Evolutionary conservation across 2,113 vertebrate genomes (phyloP), one percentile per base, ranked within the genome.

Genomic region (Garra rufa): DNA sequence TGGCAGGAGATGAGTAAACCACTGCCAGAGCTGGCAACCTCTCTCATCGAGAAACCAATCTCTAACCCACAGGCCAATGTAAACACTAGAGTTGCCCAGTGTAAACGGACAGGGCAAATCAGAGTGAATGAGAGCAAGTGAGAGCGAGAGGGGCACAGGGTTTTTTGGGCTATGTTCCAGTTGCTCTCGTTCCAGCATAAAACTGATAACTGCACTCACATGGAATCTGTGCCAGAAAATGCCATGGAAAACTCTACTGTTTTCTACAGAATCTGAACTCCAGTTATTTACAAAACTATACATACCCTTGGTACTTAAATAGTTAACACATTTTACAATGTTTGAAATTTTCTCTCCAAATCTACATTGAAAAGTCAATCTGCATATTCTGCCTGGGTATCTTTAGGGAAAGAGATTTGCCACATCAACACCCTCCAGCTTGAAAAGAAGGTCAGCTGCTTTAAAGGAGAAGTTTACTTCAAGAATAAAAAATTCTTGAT

Each of bases 71-170:
- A 83, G 83, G 91, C 91, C 91, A 93, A 90, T 82, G 85, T 87
- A 86, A 93, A 91, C 89, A 90, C 88, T 85, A 83, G 65, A 63
- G 26, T 30, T 61, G 71, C 85, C 89, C 86, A 73, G 86, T 88
- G 85, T 67, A 82, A 91, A 87, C 8, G 15, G 43, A 41, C 48
- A 74, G 57, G 30, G 69, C 28, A 70, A 74, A 82, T 77, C 70
- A 24, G 13, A 69, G 71, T 44, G 80, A 46, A 41, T 65, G 9
- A 76, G 59, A 38, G 73, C 1, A 43, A 24, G 43, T 6, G 73
- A 48, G 38, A 30, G 83, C 69, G 26, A 24, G 14, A 69, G 59
- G 44, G 6, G 34, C 8, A n/a, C 19, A 57, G 52, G 52, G 52
- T 57, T 34, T 61, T 13, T 44, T 43, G 52, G 38, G 52, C 55